Base-by-base conservation (phyloP, 2,888 invertebrate species). In the Lithophane leautieri region DNA sequence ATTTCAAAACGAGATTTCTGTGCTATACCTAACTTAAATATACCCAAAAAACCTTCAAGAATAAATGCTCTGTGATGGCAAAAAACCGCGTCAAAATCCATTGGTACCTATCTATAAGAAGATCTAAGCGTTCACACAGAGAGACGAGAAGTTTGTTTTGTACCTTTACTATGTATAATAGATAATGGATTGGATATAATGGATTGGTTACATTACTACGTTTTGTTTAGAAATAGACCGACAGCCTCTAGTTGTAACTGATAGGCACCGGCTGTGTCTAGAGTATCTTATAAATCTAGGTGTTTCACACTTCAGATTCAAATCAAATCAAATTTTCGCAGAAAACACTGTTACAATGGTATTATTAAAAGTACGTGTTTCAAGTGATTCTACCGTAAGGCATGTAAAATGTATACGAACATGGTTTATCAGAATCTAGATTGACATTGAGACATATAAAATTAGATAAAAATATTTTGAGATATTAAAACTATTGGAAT, bases 171-270 rank as follows among this genome's bases (percentile, higher is more conserved):
- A n/a, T 54, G n/a, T 54, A n/a, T 54, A n/a, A n/a, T 54, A n/a
- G n/a, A 54, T 54, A 54, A 4, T n/a, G 52, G n/a, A 47, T 47
- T 47, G 47, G 44, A 34, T 77, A 47, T 34, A 34, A 11, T 47
- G 47, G 44, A 40, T 78, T 47, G 70, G 25, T 25, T 61, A n/a
- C 22, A 19, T 9, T 68, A 50, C 4, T 22, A 28, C 12, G 34
- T 78, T 56, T 72, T 40, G 52, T 73, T 68, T 44, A 40, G 54
- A 54, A 75, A 81, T 69, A 79, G 34, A 65, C 14, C 28, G 52
- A 16, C 14, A 28, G 11, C 16, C n/a, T 47, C 22, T 47, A 34
- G 68, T 65, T 58, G 11, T 47, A 73, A 65, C 44, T 81, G 69
- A 76, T 69, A 66, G 61, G 16, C 61, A 14, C 28, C 56, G 16